Evolutionary conservation across 2,113 vertebrate genomes (phyloP).

Genomic region (Oreotragus oreotragus): DNA sequence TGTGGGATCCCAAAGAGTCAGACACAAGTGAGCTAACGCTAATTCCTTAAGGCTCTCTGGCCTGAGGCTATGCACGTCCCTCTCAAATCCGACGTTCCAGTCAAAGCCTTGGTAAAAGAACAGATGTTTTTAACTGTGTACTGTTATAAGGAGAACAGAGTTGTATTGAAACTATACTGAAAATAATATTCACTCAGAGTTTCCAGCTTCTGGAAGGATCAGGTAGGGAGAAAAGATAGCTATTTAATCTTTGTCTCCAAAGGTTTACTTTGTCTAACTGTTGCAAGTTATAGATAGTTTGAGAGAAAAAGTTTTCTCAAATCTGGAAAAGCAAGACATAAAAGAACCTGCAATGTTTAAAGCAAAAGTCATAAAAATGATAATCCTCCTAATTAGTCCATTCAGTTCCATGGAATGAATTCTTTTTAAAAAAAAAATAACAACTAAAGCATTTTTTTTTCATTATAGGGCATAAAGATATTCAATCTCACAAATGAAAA

Average conservation of each 20-base stretch:
- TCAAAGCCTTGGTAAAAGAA: background rate
- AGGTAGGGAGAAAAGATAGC: background rate
- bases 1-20: background rate
- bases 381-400: background rate
- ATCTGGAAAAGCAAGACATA: background rate
- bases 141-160: background rate
- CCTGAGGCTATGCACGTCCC: no score
- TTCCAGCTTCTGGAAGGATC: background rate
- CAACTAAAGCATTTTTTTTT: background rate
- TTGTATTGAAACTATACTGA: background rate
- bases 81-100: background rate
- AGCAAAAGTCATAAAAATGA: background rate
- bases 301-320: background rate
- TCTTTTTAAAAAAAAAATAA: background rate
- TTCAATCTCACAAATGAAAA: background rate
- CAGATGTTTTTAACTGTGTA: background rate
- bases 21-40: background rate
- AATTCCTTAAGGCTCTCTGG: background rate
- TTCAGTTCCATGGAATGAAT: background rate
- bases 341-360: background rate
- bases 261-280: background rate
- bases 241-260: background rate
- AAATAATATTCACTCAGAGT: background rate
- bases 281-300: background rate
- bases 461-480: background rate